Evolutionary conservation across 2,797 vertebrate species (phyloP).

Genomic region (Aldrovandia affinis): DNA sequence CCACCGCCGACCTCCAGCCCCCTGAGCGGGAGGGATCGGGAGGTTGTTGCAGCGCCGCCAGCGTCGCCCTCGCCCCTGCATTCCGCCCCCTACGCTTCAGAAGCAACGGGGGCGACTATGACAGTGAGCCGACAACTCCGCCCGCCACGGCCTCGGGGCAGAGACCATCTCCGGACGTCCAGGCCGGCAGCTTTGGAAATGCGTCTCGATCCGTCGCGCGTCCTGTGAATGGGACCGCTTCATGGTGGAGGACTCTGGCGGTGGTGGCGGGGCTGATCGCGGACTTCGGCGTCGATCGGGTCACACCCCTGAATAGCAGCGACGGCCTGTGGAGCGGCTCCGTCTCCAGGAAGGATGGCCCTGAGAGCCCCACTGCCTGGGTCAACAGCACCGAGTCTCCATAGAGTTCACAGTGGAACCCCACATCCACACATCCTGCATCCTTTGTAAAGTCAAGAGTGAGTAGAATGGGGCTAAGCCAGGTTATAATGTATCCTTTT

Average conservation of each 20-base stretch:
- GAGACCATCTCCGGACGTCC: conserved; percentile 57
- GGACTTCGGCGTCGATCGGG: background rate
- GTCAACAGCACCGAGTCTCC: background rate
- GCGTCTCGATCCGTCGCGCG: conserved; percentile 46
- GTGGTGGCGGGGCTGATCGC: background rate
- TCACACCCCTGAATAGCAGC: background rate
- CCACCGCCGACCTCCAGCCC: background rate
- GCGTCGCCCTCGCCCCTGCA: background rate
- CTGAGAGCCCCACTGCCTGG: background rate
- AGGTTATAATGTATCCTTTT: background rate
- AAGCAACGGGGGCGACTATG: conserved; percentile 57
- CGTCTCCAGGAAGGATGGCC: background rate
- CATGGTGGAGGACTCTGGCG: conserved; percentile 20
- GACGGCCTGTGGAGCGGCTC: background rate
- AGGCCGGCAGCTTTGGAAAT: conserved; percentile 61
- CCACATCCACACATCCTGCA: background rate
- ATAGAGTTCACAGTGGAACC: background rate
- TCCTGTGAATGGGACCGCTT: conserved; percentile 46
- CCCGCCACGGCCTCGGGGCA: conserved; percentile 56
- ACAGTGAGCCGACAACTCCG: conserved; percentile 61
- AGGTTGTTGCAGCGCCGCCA: background rate
- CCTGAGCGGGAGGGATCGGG: background rate
- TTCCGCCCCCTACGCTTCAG: background rate
- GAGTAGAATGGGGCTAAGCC: background rate
- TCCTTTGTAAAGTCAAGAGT: too few relatives aligned